A percentile compares a stretch with the other conserved stretches of the same genome.
Evolutionary conservation across 2,797 vertebrate genomes (phyloP).

Genomic region (Octomys mimax): DNA sequence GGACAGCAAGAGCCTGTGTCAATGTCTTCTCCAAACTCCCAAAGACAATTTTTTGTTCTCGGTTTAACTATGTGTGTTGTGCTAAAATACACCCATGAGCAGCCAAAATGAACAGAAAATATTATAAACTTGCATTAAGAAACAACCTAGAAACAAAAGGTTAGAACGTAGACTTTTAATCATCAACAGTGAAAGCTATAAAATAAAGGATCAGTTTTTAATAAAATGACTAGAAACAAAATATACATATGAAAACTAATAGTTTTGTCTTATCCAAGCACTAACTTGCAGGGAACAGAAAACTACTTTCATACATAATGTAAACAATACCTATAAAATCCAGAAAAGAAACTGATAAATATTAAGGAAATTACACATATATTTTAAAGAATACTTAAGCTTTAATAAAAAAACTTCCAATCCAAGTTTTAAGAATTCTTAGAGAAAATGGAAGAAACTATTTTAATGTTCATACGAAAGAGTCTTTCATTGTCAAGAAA

Average conservation of each 20-base stretch:
- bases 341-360: slow-evolving; percentile 31
- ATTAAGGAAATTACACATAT: background rate
- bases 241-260: slow-evolving; percentile 11
- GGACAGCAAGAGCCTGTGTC: background rate
- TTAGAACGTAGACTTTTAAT: background rate
- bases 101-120: background rate
- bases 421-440: background rate
- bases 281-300: background rate
- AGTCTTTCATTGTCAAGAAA: slow-evolving; percentile 3
- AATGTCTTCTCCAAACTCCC: background rate
- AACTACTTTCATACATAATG: background rate
- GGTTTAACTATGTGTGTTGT: background rate
- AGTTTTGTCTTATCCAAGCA: background rate
- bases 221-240: background rate
- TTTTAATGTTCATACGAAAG: slow-evolving; percentile 19
- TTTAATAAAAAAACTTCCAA: slow-evolving; percentile 27
- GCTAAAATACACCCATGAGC: background rate
- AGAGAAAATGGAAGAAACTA: slow-evolving; percentile 8
- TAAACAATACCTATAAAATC: slow-evolving; percentile 15
- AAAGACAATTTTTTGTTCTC: background rate
- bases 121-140: background rate
- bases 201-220: background rate
- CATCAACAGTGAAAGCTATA: background rate
- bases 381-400: slow-evolving; percentile 2
- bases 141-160: background rate